Conservation (phyloP, 1,140 invertebrate species). For the Elymnias hypermnestra region DNA sequence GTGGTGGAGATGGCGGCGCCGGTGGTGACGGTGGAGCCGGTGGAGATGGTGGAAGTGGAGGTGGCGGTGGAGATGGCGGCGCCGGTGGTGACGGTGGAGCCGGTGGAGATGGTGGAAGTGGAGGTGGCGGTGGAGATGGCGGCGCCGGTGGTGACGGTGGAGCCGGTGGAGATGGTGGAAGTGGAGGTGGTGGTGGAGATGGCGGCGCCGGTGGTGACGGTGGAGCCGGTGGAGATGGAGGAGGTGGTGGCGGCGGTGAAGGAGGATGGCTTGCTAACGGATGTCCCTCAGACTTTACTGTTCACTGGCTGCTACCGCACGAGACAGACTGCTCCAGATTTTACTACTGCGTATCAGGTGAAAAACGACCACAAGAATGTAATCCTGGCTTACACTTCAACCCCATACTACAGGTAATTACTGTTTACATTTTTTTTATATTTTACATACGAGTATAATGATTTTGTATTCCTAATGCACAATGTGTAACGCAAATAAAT, state of each 20-base stretch:
- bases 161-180: neutral
- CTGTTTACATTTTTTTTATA: too few relatives aligned
- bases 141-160: conserved; percentile 3
- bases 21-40: too few relatives aligned
- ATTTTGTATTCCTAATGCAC: too few relatives aligned
- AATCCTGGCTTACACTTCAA: conserved; percentile 10
- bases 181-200: conserved; percentile 8
- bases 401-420: conserved; percentile 4
- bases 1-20: too few relatives aligned
- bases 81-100: neutral
- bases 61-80: too few relatives aligned
- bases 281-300: conserved; percentile 16
- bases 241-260: neutral
- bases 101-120: neutral
- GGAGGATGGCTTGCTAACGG: conserved; percentile 12
- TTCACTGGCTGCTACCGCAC: conserved; percentile 20
- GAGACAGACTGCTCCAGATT: conserved; percentile 22
- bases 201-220: neutral
- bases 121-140: neutral
- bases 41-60: too few relatives aligned
- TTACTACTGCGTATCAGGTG: conserved; percentile 18
- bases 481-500: too few relatives aligned
- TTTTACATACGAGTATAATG: too few relatives aligned
- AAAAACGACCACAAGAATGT: conserved; percentile 4
- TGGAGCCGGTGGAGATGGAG: conserved; percentile 16